Evolutionary conservation across 2,797 vertebrate species (phyloP).

Genomic region (Spinus olivaceus): DNA sequence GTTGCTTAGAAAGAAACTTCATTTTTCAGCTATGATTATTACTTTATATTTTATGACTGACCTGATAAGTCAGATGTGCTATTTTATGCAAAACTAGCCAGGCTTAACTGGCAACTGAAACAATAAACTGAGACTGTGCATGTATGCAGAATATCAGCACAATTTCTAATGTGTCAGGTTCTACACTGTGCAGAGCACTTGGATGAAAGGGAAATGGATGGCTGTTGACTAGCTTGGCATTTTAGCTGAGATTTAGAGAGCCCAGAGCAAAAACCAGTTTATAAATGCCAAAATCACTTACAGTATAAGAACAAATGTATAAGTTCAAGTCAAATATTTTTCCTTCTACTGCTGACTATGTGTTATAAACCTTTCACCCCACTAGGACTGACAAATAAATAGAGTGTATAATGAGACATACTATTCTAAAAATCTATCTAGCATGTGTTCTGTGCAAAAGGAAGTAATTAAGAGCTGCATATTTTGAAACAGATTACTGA

Average conservation of each 20-base stretch:
- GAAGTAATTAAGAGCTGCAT: background rate
- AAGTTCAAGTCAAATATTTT: slow-evolving; percentile 8
- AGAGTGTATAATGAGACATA: background rate
- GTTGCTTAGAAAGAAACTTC: background rate
- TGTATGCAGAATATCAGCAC: slow-evolving; percentile 1
- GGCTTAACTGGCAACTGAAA: slow-evolving; percentile 3
- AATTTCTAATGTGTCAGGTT: slow-evolving; percentile 1
- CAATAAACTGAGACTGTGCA: background rate
- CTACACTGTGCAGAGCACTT: background rate
- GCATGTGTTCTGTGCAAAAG: background rate
- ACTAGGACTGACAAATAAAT: background rate
- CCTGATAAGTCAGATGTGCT: background rate
- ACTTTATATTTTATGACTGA: background rate
- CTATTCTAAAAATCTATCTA: background rate
- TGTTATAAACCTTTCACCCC: background rate
- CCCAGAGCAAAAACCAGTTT: slow-evolving; percentile 19
- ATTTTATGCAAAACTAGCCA: background rate
- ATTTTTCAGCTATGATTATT: background rate
- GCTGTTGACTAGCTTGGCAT: slow-evolving; percentile 35
- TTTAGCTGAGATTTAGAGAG: slow-evolving; percentile 46
- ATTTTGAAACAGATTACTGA: background rate
- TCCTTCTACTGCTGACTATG: background rate
- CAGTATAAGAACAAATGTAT: background rate
- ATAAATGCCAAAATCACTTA: slow-evolving; percentile 19
- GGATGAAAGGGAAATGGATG: slow-evolving; percentile 33